phyloP scores from a whole-genome alignment of 2,113 vertebrate genomes.

The Pristiophorus japonicus region DNA sequence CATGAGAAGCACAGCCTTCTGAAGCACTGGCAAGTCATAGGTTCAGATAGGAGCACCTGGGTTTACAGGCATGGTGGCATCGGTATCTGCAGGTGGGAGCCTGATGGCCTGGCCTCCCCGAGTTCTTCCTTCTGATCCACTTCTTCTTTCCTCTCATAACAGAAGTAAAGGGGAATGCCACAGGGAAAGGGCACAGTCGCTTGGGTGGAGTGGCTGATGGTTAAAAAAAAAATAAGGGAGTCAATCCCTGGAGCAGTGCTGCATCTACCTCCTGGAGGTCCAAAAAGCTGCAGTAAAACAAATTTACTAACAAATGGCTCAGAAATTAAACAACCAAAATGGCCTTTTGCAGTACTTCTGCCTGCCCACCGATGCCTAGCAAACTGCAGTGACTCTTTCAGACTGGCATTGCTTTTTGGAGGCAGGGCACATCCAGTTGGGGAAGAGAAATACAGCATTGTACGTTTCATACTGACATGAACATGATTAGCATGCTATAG shows the following conservation, averaged over 20 bases:
- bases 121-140: neutral
- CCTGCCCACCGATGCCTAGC: neutral
- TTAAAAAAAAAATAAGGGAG: neutral
- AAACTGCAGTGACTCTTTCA: neutral
- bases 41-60: neutral
- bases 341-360: too few species aligned
- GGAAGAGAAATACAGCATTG: neutral
- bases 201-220: neutral
- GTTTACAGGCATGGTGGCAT: neutral
- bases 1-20: neutral
- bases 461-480: neutral
- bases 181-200: neutral
- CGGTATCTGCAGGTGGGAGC: neutral
- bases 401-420: neutral
- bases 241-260: neutral
- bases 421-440: neutral
- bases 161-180: neutral
- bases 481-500: neutral
- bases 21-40: neutral
- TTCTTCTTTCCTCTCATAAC: neutral
- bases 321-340: neutral
- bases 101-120: neutral
- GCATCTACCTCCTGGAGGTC: neutral
- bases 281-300: neutral
- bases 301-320: neutral